Percentiles rank a stretch among this genome's conserved stretches.
Conservation (phyloP, 1,140 invertebrate species). For the Solen grandis region DNA sequence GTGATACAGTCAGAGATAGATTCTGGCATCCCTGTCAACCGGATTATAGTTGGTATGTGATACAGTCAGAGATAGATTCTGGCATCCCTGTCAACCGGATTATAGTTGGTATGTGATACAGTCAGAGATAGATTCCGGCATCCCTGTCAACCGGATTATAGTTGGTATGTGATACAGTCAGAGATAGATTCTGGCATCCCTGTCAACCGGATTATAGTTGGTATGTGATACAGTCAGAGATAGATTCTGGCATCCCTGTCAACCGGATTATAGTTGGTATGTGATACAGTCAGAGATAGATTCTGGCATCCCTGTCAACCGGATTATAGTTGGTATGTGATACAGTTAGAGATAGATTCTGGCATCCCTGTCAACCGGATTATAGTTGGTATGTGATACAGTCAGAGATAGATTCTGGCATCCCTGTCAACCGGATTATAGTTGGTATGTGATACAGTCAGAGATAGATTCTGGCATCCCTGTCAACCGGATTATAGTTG, state of each 20-base stretch:
- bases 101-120: slow-evolving; percentile 72
- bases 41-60: slow-evolving; percentile 73
- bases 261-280: slow-evolving; percentile 72
- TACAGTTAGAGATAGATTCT: slow-evolving; percentile 66
- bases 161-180: slow-evolving; percentile 70
- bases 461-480: slow-evolving; percentile 72
- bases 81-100: slow-evolving; percentile 72
- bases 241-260: slow-evolving; percentile 67
- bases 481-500: slow-evolving; percentile 68
- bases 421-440: slow-evolving; percentile 69
- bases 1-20: slow-evolving; percentile 70
- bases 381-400: slow-evolving; percentile 72
- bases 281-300: slow-evolving; percentile 69
- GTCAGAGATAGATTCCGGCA: slow-evolving; percentile 67
- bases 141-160: slow-evolving; percentile 69
- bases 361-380: slow-evolving; percentile 72
- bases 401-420: slow-evolving; percentile 67
- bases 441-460: slow-evolving; percentile 70
- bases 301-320: slow-evolving; percentile 67
- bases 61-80: slow-evolving; percentile 67
- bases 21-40: slow-evolving; percentile 67
- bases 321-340: slow-evolving; percentile 73
- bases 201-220: slow-evolving; percentile 68
- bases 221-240: slow-evolving; percentile 70
- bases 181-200: slow-evolving; percentile 72